A percentile compares a stretch with the other conserved stretches of the same genome.
phyloP scores from a whole-genome alignment of 2,113 vertebrate genomes.

The Genyomyrus donnyi region DNA sequence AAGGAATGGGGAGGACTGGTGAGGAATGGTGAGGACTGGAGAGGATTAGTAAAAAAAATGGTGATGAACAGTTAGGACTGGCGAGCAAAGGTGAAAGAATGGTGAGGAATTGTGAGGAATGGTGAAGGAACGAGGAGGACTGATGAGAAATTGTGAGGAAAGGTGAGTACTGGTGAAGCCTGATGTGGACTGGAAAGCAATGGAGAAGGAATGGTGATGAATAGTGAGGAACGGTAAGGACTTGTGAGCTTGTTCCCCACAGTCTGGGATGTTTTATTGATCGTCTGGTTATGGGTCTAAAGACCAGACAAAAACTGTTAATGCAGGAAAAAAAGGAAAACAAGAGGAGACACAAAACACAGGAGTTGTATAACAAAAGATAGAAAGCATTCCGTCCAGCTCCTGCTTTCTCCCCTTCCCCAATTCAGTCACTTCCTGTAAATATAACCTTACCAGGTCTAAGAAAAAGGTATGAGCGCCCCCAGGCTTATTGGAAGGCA shows the following conservation, averaged over 20 bases:
- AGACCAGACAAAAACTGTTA: not conserved
- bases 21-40: not conserved
- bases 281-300: not conserved
- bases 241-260: not conserved
- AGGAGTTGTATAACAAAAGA: not conserved
- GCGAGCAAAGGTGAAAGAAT: not conserved
- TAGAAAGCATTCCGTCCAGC: not conserved
- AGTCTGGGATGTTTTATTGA: not conserved
- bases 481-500: not conserved
- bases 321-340: not conserved
- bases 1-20: no score
- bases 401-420: not conserved
- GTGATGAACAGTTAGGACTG: no score
- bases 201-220: no score
- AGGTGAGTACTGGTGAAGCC: not conserved
- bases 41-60: not conserved
- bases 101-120: not conserved
- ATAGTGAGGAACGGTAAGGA: not conserved
- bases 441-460: not conserved
- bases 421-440: not conserved
- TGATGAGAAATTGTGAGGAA: not conserved
- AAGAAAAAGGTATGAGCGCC: not conserved
- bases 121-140: no score
- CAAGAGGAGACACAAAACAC: not conserved
- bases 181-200: no score